phyloP scores from a whole-genome alignment of 1,140 invertebrate genomes.

The Psilanteris sp. region DNA sequence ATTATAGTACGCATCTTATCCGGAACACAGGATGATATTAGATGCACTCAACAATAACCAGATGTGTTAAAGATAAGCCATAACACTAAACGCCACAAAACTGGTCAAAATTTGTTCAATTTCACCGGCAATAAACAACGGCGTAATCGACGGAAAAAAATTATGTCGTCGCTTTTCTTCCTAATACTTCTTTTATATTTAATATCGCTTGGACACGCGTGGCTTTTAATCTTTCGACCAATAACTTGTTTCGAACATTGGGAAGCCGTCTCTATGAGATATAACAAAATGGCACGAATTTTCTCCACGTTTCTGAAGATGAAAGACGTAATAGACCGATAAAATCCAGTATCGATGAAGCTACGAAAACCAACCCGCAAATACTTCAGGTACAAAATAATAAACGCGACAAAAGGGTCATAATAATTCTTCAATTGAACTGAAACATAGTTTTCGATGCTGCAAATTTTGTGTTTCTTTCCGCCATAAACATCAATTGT shows the following conservation, averaged over 20 bases:
- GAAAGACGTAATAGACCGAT: constrained; percentile 58
- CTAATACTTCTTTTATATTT: constrained; percentile 58
- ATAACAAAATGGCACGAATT: constrained; percentile 57
- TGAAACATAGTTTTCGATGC: constrained; percentile 40
- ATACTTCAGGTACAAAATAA: constrained; percentile 56
- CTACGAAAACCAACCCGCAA: constrained; percentile 40
- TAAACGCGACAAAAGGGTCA: constrained; percentile 56
- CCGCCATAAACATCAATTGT: constrained; percentile 61
- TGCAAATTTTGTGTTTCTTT: constrained; percentile 48
- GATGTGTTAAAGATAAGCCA: no score
- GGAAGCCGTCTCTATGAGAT: constrained; percentile 55
- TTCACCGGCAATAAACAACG: constrained; percentile 32
- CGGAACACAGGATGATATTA: no score
- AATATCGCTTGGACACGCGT: constrained; percentile 62
- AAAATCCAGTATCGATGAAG: constrained; percentile 35
- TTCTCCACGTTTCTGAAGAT: constrained; percentile 21
- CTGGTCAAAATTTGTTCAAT: constrained; percentile 38
- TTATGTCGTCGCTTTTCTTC: constrained; percentile 49
- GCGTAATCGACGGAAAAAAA: constrained; percentile 58
- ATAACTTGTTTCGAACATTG: constrained; percentile 49
- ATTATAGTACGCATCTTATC: no score
- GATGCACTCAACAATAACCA: no score
- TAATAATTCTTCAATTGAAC: constrained; percentile 57
- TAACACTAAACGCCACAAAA: no score
- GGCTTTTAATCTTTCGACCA: constrained; percentile 60